Conservation (phyloP, 1,140 invertebrate genomes). For the Drosophila nebulosa region DNA sequence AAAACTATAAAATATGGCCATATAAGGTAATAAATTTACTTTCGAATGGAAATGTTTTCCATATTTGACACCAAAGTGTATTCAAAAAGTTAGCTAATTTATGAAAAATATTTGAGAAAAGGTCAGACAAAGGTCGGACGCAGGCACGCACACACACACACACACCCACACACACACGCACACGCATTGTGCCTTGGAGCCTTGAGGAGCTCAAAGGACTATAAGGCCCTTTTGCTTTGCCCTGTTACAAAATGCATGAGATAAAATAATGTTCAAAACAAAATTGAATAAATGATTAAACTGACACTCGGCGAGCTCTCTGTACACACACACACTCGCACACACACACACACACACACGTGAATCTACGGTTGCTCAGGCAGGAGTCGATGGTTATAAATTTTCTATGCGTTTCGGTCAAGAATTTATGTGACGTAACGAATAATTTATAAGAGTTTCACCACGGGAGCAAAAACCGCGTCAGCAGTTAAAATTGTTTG, state of each 20-base stretch:
- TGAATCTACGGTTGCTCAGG: conserved; percentile 16
- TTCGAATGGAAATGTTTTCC: too few species aligned
- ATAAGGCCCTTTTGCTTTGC: conserved; percentile 28
- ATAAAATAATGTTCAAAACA: conserved; percentile 64
- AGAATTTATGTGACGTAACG: conserved; percentile 73
- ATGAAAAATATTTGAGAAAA: conserved; percentile 68
- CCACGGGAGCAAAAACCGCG: conserved; percentile 52
- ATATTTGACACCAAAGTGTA: background rate
- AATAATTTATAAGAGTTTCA: conserved; percentile 65
- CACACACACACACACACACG: background rate
- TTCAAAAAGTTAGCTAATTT: conserved; percentile 51
- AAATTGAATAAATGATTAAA: conserved; percentile 79
- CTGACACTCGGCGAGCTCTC: conserved; percentile 44
- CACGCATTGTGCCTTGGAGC: background rate
- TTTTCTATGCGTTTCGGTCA: conserved; percentile 57
- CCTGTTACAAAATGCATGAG: conserved; percentile 70
- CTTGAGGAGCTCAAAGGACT: background rate
- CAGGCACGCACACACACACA: background rate
- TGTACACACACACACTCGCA: background rate
- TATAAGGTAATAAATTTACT: too few species aligned
- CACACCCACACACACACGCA: background rate
- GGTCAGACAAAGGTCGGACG: conserved; percentile 55
- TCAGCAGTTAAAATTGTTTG: conserved; percentile 74
- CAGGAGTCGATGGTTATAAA: conserved; percentile 46
- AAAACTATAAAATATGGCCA: too few species aligned